These are phyloP conservation scores for Acanthopleura granulata DNA, from an alignment of 2,888 invertebrate genomes.

Conservation along the genomic window DNA sequence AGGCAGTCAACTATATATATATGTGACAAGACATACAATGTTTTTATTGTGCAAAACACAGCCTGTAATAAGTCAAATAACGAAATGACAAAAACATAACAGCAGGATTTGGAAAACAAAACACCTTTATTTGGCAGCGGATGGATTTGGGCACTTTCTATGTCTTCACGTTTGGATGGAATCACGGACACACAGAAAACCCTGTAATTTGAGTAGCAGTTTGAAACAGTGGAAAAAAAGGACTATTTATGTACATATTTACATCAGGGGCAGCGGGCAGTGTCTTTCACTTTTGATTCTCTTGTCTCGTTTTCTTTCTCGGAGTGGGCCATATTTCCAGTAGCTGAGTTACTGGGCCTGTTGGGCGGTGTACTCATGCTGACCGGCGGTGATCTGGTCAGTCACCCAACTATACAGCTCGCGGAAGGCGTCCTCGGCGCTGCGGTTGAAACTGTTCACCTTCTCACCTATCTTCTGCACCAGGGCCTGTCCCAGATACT, in stretches of 20 bases:
- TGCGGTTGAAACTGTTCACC: not conserved
- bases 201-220: not conserved
- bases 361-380: not conserved
- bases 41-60: too few species aligned
- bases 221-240: not conserved
- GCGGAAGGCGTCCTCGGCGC: not conserved
- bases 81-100: too few species aligned
- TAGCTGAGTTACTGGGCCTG: not conserved
- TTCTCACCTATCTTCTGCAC: not conserved
- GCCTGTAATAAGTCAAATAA: too few species aligned
- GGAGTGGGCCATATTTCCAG: not conserved
- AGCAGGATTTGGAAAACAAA: not conserved
- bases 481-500: constrained; percentile 15
- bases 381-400: constrained; percentile 8
- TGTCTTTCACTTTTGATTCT: not conserved
- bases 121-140: constrained; percentile 1
- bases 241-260: not conserved
- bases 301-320: not conserved
- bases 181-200: too few species aligned
- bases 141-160: not conserved
- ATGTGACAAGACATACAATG: too few species aligned
- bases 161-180: too few species aligned
- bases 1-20: too few species aligned
- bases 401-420: not conserved
- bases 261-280: constrained; percentile 12